Evolutionary conservation across 1,140 invertebrate species (phyloP).

Genomic region (Rhyzopertha dominica): DNA sequence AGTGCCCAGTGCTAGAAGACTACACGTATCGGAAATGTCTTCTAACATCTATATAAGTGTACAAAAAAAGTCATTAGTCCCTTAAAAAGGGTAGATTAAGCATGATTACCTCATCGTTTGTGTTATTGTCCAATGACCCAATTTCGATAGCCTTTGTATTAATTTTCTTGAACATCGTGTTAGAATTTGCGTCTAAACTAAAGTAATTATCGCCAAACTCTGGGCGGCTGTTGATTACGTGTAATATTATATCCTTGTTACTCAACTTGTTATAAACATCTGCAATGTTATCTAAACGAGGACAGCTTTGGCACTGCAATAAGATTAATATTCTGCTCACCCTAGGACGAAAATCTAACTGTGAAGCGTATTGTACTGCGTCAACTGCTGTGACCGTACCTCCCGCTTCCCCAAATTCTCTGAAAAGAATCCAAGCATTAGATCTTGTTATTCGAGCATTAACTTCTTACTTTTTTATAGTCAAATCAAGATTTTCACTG

Average conservation of each 20-base stretch:
- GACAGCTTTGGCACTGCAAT: constrained; percentile 52
- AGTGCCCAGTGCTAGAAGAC: constrained; percentile 55
- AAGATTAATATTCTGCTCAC: constrained; percentile 62
- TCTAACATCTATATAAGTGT: constrained; percentile 47
- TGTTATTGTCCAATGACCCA: too few relatives aligned
- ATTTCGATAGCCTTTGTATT: too few relatives aligned
- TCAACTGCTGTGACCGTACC: constrained; percentile 32
- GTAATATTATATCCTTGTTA: constrained; percentile 56
- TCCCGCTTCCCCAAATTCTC: too few relatives aligned
- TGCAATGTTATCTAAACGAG: constrained; percentile 51
- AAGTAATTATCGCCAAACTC: not conserved
- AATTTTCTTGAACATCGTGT: too few relatives aligned
- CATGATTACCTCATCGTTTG: too few relatives aligned
- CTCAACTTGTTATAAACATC: constrained; percentile 55
- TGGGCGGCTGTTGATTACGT: constrained; percentile 56
- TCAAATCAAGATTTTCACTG: too few relatives aligned
- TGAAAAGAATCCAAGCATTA: too few relatives aligned
- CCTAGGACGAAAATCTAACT: constrained; percentile 60
- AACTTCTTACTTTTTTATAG: too few relatives aligned
- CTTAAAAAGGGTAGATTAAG: too few relatives aligned
- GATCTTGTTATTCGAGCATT: too few relatives aligned
- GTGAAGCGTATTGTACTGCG: constrained; percentile 55
- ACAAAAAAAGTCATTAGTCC: too few relatives aligned
- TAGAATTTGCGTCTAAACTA: too few relatives aligned
- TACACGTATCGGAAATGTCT: constrained; percentile 58